Conservation (phyloP, 2,888 invertebrate genomes). For the Cremastinae sp. region DNA sequence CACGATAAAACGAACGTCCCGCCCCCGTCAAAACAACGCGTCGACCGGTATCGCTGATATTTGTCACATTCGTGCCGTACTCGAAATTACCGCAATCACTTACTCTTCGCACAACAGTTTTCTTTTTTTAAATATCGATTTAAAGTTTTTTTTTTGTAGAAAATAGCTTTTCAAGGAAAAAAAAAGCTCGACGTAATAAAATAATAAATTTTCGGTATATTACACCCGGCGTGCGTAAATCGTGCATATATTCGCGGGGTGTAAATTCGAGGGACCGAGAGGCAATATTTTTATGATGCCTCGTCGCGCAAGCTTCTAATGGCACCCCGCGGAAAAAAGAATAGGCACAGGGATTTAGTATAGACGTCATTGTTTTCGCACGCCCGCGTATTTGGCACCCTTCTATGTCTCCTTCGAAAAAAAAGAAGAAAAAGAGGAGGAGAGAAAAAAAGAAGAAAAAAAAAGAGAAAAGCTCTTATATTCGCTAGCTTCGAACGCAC, state of each 20-base stretch:
- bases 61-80: too few species aligned
- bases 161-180: neutral
- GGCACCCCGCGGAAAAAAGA: conserved; percentile 72
- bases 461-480: conserved; percentile 9
- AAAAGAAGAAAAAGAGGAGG: too few species aligned
- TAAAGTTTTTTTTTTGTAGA: neutral
- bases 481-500: conserved; percentile 39
- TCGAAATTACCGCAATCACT: too few species aligned
- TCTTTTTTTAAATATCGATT: too few species aligned
- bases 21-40: too few species aligned
- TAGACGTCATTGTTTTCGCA: conserved; percentile 79
- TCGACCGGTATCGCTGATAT: too few species aligned
- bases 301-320: conserved; percentile 74
- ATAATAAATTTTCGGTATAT: conserved; percentile 28
- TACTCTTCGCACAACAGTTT: too few species aligned
- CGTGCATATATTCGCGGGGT: conserved; percentile 1
- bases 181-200: conserved; percentile 16
- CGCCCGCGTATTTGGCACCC: conserved; percentile 61
- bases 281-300: conserved; percentile 76
- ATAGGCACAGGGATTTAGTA: conserved; percentile 74
- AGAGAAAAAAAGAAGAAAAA: too few species aligned
- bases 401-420: conserved; percentile 12
- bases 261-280: conserved; percentile 36
- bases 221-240: neutral
- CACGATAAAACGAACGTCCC: too few species aligned